Evolutionary conservation across 2,113 vertebrate genomes (phyloP), one percentile per base, ranked within the genome.

Genomic region (Sisor rabdophorus): DNA sequence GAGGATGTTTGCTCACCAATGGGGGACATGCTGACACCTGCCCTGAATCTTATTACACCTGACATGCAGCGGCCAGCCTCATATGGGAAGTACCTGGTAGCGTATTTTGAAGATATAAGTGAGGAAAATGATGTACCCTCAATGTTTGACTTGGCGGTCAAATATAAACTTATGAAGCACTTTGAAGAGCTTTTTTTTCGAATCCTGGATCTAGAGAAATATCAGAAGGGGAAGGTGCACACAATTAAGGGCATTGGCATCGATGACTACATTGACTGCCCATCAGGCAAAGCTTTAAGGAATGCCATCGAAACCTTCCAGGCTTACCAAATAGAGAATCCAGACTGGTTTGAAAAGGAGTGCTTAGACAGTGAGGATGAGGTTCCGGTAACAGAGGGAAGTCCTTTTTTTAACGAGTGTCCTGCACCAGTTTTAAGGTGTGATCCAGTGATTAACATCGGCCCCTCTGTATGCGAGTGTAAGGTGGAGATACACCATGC

Each of bases 161-260:
- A 88, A 75, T 98, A 97, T 85, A 90, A 89, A 0, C 91, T 99
- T 75, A 96, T 97, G 94, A 94, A 94, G 83, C 93, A 91, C 58
- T 95, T 99, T 5, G 95, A 99, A 77, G 94, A 96, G 75, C 84
- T 98, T 40, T 97, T 92, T 87, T 97, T 99, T 84, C 91, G 95
- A 17, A 92, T 99, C 71, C 87, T 98, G 80, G 94, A 96, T 71
- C 19, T 94, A 52, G 95, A 99, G 82, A 97, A 95, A 87, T 95
- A 96, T 50, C 91, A 93, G 65, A 95, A 95, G 0, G 93, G 92
- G 19, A 88, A 86, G 13, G 90, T 95, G 74, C 93, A 92, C 82
- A 90, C 89, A 7, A 89, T 98, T 0, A 80, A 78, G 73, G 94
- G 93, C 56, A 92, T 98, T 30, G 83, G 91, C 0, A 85, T 81